A percentile compares a stretch with the other conserved stretches of the same genome.
Evolutionary conservation across 2,113 vertebrate species (phyloP).

Genomic region (Neomonachus schauinslandi): DNA sequence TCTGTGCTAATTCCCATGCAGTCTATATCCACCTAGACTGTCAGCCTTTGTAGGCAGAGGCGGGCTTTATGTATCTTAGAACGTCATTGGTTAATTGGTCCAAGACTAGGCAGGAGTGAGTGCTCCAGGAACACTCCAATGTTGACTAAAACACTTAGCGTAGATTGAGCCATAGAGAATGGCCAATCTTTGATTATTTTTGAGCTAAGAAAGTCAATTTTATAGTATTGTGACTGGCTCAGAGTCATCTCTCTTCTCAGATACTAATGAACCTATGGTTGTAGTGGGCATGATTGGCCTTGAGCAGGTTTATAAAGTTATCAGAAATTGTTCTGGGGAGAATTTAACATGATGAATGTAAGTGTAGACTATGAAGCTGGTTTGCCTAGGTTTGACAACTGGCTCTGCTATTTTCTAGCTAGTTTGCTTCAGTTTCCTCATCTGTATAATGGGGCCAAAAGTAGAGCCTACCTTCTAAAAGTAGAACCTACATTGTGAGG

Average conservation of each 20-base stretch:
- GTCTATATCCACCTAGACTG: background rate
- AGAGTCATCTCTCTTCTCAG: background rate
- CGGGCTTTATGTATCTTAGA: background rate
- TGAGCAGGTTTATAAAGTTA: background rate
- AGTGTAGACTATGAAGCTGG: background rate
- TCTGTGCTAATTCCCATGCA: background rate
- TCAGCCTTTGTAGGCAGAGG: too few relatives aligned
- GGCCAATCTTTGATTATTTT: background rate
- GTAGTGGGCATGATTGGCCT: background rate
- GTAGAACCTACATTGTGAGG: background rate
- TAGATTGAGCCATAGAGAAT: background rate
- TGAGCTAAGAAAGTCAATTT: background rate
- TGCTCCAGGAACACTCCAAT: background rate
- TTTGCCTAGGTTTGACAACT: background rate
- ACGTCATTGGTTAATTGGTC: background rate
- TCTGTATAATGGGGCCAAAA: background rate
- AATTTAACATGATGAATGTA: background rate
- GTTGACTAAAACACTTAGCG: background rate
- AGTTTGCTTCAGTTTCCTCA: background rate
- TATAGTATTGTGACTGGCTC: background rate
- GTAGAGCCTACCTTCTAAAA: background rate
- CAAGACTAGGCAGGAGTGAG: background rate
- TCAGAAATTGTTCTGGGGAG: background rate
- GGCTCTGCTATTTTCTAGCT: background rate
- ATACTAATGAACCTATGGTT: background rate